These are phyloP conservation scores for Drosophila trapezifrons DNA, from an alignment of 1,140 invertebrate species.

Conservation along the genomic window DNA sequence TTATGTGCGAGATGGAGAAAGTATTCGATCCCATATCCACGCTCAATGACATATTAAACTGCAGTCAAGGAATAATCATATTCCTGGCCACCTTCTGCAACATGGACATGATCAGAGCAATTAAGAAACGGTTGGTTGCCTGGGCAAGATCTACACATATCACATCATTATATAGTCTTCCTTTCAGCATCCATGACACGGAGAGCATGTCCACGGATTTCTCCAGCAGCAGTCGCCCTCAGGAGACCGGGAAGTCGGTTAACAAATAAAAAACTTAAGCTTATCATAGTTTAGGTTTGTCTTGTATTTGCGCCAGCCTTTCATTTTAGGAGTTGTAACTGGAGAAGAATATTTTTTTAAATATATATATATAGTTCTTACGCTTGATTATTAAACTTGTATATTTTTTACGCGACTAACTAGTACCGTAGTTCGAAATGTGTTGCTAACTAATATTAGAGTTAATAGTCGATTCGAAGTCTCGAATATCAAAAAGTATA, in stretches of 20 bases:
- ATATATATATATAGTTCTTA: constrained; percentile 12
- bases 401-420: constrained; percentile 51
- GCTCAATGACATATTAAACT: constrained; percentile 77
- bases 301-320: constrained; percentile 25
- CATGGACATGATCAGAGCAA: constrained; percentile 18
- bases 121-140: constrained; percentile 43
- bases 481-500: constrained; percentile 64
- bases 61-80: constrained; percentile 85
- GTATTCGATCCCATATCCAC: constrained; percentile 73
- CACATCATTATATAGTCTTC: neutral
- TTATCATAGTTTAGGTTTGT: constrained; percentile 7
- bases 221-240: neutral
- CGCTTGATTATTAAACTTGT: constrained; percentile 48
- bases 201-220: neutral
- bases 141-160: too few species aligned
- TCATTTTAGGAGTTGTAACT: constrained; percentile 16
- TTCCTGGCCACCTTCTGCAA: constrained; percentile 86
- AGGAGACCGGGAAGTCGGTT: neutral
- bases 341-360: constrained; percentile 21
- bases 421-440: constrained; percentile 26
- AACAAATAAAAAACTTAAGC: neutral
- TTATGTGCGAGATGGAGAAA: neutral
- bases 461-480: constrained; percentile 45
- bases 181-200: constrained; percentile 6
- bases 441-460: constrained; percentile 56